phyloP scores from a whole-genome alignment of 2,797 vertebrate genomes.

The Danio kyathit region DNA sequence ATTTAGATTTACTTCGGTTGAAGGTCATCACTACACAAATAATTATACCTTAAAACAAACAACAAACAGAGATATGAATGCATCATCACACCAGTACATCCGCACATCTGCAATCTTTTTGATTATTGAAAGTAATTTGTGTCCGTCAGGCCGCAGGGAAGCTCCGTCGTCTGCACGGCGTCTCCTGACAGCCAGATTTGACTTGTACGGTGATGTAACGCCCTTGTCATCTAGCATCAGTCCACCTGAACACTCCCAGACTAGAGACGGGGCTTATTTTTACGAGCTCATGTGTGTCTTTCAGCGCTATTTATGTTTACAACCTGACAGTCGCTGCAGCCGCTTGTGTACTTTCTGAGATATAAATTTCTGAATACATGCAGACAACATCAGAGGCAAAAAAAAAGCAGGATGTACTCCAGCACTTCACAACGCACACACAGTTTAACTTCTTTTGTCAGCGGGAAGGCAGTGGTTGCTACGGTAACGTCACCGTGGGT shows the following conservation, averaged over 20 bases:
- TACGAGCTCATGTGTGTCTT: slow-evolving; percentile 38
- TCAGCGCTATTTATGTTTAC: slow-evolving; percentile 56
- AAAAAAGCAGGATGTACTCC: slow-evolving; percentile 56
- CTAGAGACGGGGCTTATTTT: slow-evolving; percentile 26
- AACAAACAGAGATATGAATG: too few species aligned
- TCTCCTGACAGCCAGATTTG: slow-evolving; percentile 25
- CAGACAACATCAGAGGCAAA: slow-evolving; percentile 66
- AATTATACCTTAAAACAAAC: too few species aligned
- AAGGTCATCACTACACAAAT: too few species aligned
- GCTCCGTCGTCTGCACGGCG: background rate
- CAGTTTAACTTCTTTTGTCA: slow-evolving; percentile 65
- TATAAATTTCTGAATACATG: slow-evolving; percentile 79
- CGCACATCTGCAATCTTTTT: background rate
- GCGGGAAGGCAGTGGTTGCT: slow-evolving; percentile 59
- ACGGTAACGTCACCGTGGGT: slow-evolving; percentile 63
- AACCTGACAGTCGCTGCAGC: slow-evolving; percentile 61
- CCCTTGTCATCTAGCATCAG: slow-evolving; percentile 54
- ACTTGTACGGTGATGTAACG: slow-evolving; percentile 23
- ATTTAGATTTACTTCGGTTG: too few species aligned
- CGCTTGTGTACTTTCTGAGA: slow-evolving; percentile 71
- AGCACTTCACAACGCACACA: slow-evolving; percentile 48
- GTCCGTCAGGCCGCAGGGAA: slow-evolving; percentile 2
- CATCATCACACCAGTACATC: too few species aligned
- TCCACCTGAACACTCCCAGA: slow-evolving; percentile 46
- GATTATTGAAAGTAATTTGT: slow-evolving; percentile 9